phyloP scores from a whole-genome alignment of 2,797 vertebrate genomes.

The Nannoperca obscura region DNA sequence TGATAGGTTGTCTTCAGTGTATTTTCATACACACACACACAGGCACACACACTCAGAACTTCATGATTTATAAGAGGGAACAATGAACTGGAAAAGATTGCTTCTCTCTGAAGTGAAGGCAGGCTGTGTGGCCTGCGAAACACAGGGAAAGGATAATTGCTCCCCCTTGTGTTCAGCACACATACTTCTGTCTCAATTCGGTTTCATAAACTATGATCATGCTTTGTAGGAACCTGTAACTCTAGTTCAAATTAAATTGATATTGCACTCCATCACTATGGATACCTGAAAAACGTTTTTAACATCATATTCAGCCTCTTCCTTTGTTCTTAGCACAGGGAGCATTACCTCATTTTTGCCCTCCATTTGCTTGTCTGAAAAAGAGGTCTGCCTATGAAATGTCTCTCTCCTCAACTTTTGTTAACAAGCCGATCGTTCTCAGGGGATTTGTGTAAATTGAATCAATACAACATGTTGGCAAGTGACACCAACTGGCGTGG shows the following conservation, averaged over 20 bases:
- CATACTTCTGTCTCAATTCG: slow-evolving; percentile 26
- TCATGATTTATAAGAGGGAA: slow-evolving; percentile 79
- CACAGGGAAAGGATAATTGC: slow-evolving; percentile 86
- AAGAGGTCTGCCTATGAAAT: slow-evolving; percentile 51
- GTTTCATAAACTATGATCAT: slow-evolving; percentile 33
- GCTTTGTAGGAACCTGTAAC: slow-evolving; percentile 32
- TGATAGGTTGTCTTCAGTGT: slow-evolving; percentile 55
- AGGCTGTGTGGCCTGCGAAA: slow-evolving; percentile 48
- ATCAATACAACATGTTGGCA: slow-evolving; percentile 67
- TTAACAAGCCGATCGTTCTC: slow-evolving; percentile 61
- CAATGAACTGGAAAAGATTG: slow-evolving; percentile 80
- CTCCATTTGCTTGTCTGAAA: slow-evolving; percentile 22
- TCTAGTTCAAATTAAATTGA: slow-evolving; percentile 43
- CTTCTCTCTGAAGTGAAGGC: slow-evolving; percentile 62
- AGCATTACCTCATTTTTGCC: slow-evolving; percentile 49
- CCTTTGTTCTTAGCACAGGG: background rate
- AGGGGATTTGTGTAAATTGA: slow-evolving; percentile 58
- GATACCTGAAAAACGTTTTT: slow-evolving; percentile 45
- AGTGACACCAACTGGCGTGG: slow-evolving; percentile 40
- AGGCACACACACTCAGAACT: slow-evolving; percentile 58
- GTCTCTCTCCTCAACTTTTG: slow-evolving; percentile 52
- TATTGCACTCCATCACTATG: slow-evolving; percentile 39
- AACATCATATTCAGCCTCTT: slow-evolving; percentile 21
- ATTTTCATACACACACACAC: slow-evolving; percentile 58
- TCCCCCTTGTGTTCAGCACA: slow-evolving; percentile 85